Conservation (phyloP, 2,113 vertebrate species). For the Pyrgilauda ruficollis region DNA sequence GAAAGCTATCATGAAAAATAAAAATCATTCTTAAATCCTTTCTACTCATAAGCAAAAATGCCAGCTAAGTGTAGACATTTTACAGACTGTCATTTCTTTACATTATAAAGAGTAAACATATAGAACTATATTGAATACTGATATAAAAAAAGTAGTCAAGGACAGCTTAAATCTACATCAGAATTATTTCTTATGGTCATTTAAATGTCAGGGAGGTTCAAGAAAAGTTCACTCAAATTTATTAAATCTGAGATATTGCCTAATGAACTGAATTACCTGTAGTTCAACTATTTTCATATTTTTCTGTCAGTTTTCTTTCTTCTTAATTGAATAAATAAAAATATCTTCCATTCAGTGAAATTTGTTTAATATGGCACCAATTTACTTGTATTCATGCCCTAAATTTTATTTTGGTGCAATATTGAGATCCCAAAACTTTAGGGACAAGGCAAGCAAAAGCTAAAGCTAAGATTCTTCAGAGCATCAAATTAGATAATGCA, state of each 20-base stretch:
- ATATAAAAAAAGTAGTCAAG: not conserved
- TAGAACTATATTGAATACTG: not conserved
- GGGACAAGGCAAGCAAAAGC: not conserved
- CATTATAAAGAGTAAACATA: not conserved
- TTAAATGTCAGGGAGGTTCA: not conserved
- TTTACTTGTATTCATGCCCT: not conserved
- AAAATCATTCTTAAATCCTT: not conserved
- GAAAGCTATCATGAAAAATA: not conserved
- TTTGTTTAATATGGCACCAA: not conserved
- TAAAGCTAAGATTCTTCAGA: not conserved
- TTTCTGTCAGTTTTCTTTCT: not conserved
- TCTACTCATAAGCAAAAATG: not conserved
- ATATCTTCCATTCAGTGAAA: not conserved
- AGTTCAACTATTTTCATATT: not conserved
- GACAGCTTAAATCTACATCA: not conserved
- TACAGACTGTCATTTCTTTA: not conserved
- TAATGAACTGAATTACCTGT: not conserved
- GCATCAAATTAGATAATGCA: not conserved
- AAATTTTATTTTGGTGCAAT: not conserved
- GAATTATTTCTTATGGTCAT: not conserved
- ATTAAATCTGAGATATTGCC: not conserved
- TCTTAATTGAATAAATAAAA: not conserved
- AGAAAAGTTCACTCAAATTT: not conserved
- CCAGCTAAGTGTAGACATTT: not conserved
- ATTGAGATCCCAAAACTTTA: not conserved